Base-by-base conservation (phyloP, 2,888 invertebrate genomes). In the Cloeon dipterum region DNA sequence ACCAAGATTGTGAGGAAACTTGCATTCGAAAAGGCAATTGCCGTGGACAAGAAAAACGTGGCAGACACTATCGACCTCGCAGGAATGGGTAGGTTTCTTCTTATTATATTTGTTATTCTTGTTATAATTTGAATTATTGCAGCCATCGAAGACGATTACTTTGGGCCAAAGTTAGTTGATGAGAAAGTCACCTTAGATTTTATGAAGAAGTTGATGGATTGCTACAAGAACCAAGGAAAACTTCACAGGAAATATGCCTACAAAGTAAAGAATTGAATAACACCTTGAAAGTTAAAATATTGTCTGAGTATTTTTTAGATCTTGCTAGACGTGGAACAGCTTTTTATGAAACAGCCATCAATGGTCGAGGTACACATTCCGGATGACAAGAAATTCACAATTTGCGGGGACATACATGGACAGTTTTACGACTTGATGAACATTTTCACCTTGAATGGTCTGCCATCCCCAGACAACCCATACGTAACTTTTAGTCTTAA, bases 391-490 rank as follows among this genome's bases (percentile, higher is more conserved):
- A 93, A 94, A 59, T 96, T 98, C 57, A 98, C 96, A 29, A 82
- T 98, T 36, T 98, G 96, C 56, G 96, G 96, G 10, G 96, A 98
- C 58, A 86, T 98, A 46, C 98, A 99, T 55, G 98, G 98, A 38
- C 98, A 99, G 60, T 99, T 74, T 65, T 99, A 89, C 55, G 98
- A 98, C 61, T 65, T 99, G 42, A 73, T 94, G 70, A 93, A 98
- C 58, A 91, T 99, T 50, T 98, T 98, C 59, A 68, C 86, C 49
- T 66, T 94, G 44, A 98, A 98, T 54, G 96, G 94, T n/a, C 61
- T 86, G 41, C 98, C 98, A 5, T 89, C 91, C 1, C 72, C 79
- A 53, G 72, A 71, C 20, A 98, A 99, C 63, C 96, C 96, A 37
- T 98, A 94, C 61, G 74, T 13, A 21, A 2, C 2, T 11, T 21